Base-by-base conservation (phyloP, 2,113 vertebrate species). In the Zosterops borbonicus region DNA sequence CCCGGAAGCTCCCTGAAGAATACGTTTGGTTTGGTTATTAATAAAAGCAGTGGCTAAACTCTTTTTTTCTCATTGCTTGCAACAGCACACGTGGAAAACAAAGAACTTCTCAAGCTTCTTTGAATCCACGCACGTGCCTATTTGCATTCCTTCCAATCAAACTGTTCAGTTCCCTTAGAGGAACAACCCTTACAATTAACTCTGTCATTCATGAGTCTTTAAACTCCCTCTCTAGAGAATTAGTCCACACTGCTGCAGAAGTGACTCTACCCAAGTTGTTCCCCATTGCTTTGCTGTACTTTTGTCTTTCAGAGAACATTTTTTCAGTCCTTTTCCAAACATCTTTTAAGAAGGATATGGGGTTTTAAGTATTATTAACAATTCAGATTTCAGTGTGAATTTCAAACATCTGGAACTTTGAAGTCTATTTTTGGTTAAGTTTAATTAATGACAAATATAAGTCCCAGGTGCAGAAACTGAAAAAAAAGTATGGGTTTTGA, bases 61-160 rank as follows among this genome's bases (percentile, higher is more conserved):
- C 58, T 35, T 7, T 56, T 31, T 31, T 15, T 53, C 33, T 73
- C 73, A 64, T 70, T 55, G 44, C 31, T 28, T 0, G 0, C 22
- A 28, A 28, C 0, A 2, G 20, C 37, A 47, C 28, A 21, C 15
- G 39, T 33, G 50, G n/a, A 74, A 80, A 89, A 84, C 22, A 74
- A 63, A 83, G 29, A 89, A 71, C 16, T 88, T 81, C 31, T 71
- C 39, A 75, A 83, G 50, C 12, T 53, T 67, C 47, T 82, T 75
- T 64, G 46, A 58, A 78, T 67, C 4, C 27, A 55, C 17, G 25
- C 28, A 46, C 0, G 0, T 41, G 58, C 31, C 28, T 53, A 2
- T 80, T 90, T 86, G 53, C 46, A 55, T 49, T 39, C 23, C 56
- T 59, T 83, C 62, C 44, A 73, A 65, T 49, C 80, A 74, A 74